Base-by-base conservation (phyloP, 2,113 vertebrate genomes). In the Apodemus sylvaticus region DNA sequence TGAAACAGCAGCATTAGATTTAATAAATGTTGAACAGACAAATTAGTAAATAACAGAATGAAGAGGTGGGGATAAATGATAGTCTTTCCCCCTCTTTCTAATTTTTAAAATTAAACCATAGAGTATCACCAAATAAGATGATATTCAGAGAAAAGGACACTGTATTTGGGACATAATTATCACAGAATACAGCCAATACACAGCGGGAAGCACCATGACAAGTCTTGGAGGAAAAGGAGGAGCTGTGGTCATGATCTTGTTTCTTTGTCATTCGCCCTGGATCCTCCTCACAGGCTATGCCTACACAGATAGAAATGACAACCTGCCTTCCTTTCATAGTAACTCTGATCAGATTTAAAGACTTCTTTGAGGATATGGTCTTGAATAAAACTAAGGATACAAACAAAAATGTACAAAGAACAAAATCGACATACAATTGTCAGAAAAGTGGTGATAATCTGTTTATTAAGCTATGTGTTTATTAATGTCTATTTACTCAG, bases 401-500 rank as follows among this genome's bases (percentile, higher is more conserved):
- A 64, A 26, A 64, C 4, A 26, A 64, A 64, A 66, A 66, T 0
- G 8, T 31, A 10, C 11, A 34, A 68, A 68, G 31, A 66, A 13
- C 64, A 64, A 64, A 64, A 66, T 31, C 29, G 29, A 66, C 26
- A 58, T 24, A n/a, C 24, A 58, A 55, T 58, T 82, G 20, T 96
- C 42, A 13, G 26, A 73, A 90, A 92, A 89, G 7, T 60, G 9
- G 19, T n/a, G 39, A 16, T 29, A 42, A 42, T 76, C 13, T 53
- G 20, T 68, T 51, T 34, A 73, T 60, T 66, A 3, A 86, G 36
- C 60, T 53, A 39, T 86, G 94, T 48, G 3, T 66, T 91, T 83
- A 17, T n/a, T 48, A 91, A 85, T 92, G 39, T 20, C 29, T 53
- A 76, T 85, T 89, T 48, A 87, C 39, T 95, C 36, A 76, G 42